Evolutionary conservation across 1,140 invertebrate species (phyloP).

Genomic region (Protaetia brevitarsis): DNA sequence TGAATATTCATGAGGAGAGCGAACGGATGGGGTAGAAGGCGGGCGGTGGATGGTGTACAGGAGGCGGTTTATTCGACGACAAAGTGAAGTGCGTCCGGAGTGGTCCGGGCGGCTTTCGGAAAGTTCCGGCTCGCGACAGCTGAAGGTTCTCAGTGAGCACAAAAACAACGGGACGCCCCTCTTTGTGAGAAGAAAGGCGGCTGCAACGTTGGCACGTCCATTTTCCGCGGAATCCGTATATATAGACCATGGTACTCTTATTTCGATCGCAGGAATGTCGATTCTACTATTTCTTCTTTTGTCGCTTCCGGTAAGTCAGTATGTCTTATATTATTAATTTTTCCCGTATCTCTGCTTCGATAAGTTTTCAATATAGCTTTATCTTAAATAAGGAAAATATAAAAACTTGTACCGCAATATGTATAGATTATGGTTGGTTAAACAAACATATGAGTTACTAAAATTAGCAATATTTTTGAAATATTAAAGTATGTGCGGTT

Average conservation of each 20-base stretch:
- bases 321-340: too few relatives aligned
- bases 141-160: conserved; percentile 26
- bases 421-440: too few relatives aligned
- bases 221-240: conserved; percentile 25
- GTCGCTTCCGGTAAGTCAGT: too few relatives aligned
- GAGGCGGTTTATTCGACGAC: too few relatives aligned
- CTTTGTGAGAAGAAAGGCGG: conserved; percentile 16
- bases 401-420: too few relatives aligned
- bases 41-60: not conserved
- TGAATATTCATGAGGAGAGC: conserved; percentile 45
- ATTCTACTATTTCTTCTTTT: conserved; percentile 27
- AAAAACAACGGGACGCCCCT: conserved; percentile 19
- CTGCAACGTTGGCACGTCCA: conserved; percentile 18
- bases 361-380: too few relatives aligned
- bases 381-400: too few relatives aligned
- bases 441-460: too few relatives aligned
- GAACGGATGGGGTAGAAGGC: conserved; percentile 7
- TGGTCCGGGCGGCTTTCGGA: not conserved
- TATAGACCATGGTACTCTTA: conserved; percentile 10
- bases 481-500: too few relatives aligned
- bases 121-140: conserved; percentile 21
- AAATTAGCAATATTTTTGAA: too few relatives aligned
- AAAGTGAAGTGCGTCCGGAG: not conserved
- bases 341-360: too few relatives aligned
- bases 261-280: conserved; percentile 25